Evolutionary conservation across 2,797 vertebrate species (phyloP), one percentile per base, ranked within the genome.

Genomic region (Sus cebifrons): DNA sequence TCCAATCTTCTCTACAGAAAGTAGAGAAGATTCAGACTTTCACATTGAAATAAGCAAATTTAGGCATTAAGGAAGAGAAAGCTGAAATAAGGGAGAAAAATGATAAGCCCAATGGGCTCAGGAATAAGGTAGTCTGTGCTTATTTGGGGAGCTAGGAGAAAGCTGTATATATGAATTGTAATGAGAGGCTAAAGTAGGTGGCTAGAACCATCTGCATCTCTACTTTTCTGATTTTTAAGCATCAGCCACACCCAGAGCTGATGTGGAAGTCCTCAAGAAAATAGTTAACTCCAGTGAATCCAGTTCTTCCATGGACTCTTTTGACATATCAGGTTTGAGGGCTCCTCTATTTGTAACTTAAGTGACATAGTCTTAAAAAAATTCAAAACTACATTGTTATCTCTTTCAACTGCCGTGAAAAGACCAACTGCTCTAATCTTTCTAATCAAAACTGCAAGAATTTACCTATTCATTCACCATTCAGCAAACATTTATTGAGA

Each of bases 401-500:
- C 40, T 86, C 93, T 94, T 95, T 85, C 65, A 79, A n/a, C 70
- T 96, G 29, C 77, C 7, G 0, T 20, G 20, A 75, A 84, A 86
- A 70, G 32, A 95, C 60, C 25, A 68, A 27, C 60, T 20, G 29
- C 89, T 81, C 5, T 64, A 60, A 67, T 91, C 77, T 49, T 12
- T 77, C 32, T 86, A 83, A 77, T 93, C 67, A 89, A 65, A 88
- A 32, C 23, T 40, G 25, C 3, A 62, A 83, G 27, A 8, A 11
- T 74, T 86, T 17, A 65, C 36, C 21, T 73, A 44, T 86, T 92
- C 60, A 78, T 36, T 95, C 20, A 86, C 60, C 36, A 67, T n/a
- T 86, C 32, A 83, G 93, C 54, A 95, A 87, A 71, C 87, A 92
- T 77, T 65, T 81, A 93, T 77, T 15, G 52, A 92, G 71, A 81